Percentiles rank a stretch among this genome's conserved stretches.
Evolutionary conservation across 2,797 vertebrate genomes (phyloP).

Genomic region (Nannoperca obscura): DNA sequence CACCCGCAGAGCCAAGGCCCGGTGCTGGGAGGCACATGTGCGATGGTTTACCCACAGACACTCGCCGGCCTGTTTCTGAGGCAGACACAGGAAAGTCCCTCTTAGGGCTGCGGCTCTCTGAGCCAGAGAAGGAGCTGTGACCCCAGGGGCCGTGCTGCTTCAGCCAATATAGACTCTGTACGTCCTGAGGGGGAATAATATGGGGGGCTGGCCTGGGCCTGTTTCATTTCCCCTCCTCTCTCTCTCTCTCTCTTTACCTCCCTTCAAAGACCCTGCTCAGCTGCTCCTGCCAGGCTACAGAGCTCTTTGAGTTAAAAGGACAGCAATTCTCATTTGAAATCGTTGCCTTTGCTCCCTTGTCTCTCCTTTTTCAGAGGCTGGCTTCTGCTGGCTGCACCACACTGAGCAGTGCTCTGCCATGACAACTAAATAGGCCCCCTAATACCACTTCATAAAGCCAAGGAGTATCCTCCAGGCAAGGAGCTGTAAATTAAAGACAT

Average conservation of each 20-base stretch:
- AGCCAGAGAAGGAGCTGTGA: slow-evolving; percentile 77
- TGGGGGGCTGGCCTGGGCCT: slow-evolving; percentile 79
- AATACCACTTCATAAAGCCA: slow-evolving; percentile 88
- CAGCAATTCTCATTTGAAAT: slow-evolving; percentile 87
- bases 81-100: slow-evolving; percentile 76
- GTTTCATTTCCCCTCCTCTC: slow-evolving; percentile 83
- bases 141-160: slow-evolving; percentile 81
- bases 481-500: slow-evolving; percentile 88
- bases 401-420: slow-evolving; percentile 83
- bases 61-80: slow-evolving; percentile 70
- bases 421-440: slow-evolving; percentile 88
- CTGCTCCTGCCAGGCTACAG: slow-evolving; percentile 84
- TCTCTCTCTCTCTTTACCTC: slow-evolving; percentile 69
- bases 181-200: slow-evolving; percentile 86
- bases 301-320: slow-evolving; percentile 89
- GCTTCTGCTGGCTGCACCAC: slow-evolving; percentile 83
- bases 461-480: slow-evolving; percentile 86
- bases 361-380: slow-evolving; percentile 78
- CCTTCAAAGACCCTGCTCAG: slow-evolving; percentile 85
- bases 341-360: slow-evolving; percentile 77
- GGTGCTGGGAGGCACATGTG: slow-evolving; percentile 83
- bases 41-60: slow-evolving; percentile 82
- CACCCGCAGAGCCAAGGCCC: slow-evolving; percentile 80
- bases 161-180: slow-evolving; percentile 84
- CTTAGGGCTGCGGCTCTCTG: slow-evolving; percentile 73